Evolutionary conservation across 2,888 invertebrate species (phyloP), one percentile per base, ranked within the genome.

Genomic region (Amblyjoppa proteus): DNA sequence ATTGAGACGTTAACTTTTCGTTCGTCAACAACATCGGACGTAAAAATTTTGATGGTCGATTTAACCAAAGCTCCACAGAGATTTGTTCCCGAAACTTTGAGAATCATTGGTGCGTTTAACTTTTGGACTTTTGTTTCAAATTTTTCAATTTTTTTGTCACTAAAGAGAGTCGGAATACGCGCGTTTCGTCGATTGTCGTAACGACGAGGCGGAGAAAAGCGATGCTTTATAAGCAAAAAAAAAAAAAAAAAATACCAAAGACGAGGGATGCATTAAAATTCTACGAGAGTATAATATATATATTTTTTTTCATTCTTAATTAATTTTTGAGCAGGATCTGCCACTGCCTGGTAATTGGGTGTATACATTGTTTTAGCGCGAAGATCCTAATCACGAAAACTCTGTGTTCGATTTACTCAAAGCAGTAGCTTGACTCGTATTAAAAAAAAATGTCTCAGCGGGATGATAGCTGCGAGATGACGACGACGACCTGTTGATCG

Each of bases 191-290:
- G 28, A 75, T 78, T 41, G 45, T 79, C 45, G 28, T 61, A 31
- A 34, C 28, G 49, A 34, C 66, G 41, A 68, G 45, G 41, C 34
- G 16, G 69, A 64, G 3, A 38, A 20, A 34, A 13, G 11, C 13
- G 83, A 79, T 85, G 83, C 83, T 83, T 61, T 49, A 16, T 6
- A 49, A 16, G 4, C 16, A 71, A 53, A 75, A 81, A 20, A 69
- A 51, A n/a, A n/a, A 45, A 38, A 68, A 53, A 74, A 53, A 53
- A 20, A 82, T 45, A 82, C 85, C 85, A 85, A 85, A 82, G 82
- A 85, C 38, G 51, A 66, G 70, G 49, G 41, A 78, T 45, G 64
- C 49, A 51, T 64, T 58, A 13, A 56, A 49, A 75, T 53, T 69
- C 51, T 71, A 58, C 6, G 56, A 61, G 53, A 25, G 16, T 64